Evolutionary conservation across 2,888 invertebrate genomes (phyloP).

Genomic region (Macrosiphum euphorbiae): DNA sequence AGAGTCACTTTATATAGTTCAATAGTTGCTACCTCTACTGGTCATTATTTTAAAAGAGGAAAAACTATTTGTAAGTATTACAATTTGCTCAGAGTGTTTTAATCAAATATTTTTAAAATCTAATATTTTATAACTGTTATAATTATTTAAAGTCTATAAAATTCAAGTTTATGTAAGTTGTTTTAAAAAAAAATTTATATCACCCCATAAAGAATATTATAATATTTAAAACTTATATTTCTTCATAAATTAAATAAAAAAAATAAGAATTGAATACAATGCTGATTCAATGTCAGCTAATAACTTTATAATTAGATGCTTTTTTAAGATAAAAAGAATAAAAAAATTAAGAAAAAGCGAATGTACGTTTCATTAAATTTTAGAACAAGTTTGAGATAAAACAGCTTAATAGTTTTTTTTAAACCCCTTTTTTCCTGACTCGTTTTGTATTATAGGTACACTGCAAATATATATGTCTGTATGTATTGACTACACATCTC

Average conservation of each 20-base stretch:
- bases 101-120: too few species aligned
- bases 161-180: too few species aligned
- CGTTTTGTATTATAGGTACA: neutral
- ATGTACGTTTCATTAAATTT: neutral
- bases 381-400: neutral
- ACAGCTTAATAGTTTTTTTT: neutral
- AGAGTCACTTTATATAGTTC: too few species aligned
- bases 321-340: neutral
- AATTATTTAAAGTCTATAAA: too few species aligned
- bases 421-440: neutral
- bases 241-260: neutral
- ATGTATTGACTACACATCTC: neutral
- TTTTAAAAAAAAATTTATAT: too few species aligned
- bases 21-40: too few species aligned
- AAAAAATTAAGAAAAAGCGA: neutral
- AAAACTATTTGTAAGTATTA: too few species aligned
- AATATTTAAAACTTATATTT: too few species aligned
- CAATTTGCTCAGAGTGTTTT: too few species aligned
- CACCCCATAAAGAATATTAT: too few species aligned
- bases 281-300: neutral
- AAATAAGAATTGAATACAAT: neutral
- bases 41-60: too few species aligned
- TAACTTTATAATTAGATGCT: neutral
- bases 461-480: neutral
- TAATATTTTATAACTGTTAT: too few species aligned